These are phyloP conservation scores for Gortyna flavago DNA, from an alignment of 2,888 invertebrate genomes.

Conservation along the genomic window DNA sequence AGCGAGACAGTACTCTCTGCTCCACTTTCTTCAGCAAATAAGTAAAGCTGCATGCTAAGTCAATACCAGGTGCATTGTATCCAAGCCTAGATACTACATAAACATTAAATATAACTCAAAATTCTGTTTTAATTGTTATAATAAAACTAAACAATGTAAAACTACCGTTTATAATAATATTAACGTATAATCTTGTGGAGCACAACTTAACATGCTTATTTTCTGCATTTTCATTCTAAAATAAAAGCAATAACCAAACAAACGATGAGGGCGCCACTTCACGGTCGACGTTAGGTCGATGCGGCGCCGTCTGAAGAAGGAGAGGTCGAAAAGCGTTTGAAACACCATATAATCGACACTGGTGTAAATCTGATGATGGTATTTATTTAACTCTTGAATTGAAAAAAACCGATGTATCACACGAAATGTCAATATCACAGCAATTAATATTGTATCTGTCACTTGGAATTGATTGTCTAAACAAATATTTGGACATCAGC, in stretches of 20 bases:
- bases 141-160: too few species aligned
- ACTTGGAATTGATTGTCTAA: neutral
- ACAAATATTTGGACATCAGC: neutral
- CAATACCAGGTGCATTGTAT: constrained; percentile 28
- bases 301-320: too few species aligned
- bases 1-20: constrained; percentile 20
- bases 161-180: too few species aligned
- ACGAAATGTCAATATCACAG: neutral
- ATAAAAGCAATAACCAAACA: too few species aligned
- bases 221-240: too few species aligned
- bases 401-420: neutral
- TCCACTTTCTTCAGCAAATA: constrained; percentile 49
- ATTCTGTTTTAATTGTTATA: too few species aligned
- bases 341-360: neutral
- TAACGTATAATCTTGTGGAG: too few species aligned
- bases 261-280: too few species aligned
- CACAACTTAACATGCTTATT: too few species aligned
- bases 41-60: constrained; percentile 32
- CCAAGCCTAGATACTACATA: neutral
- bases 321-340: neutral
- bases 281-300: too few species aligned
- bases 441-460: neutral
- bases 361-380: neutral
- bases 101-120: neutral
- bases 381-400: neutral